A percentile compares a stretch with the other conserved stretches of the same genome.
These are phyloP conservation scores for Cirrhinus mrigala DNA, from an alignment of 2,797 vertebrate genomes.

Conservation along the genomic window DNA sequence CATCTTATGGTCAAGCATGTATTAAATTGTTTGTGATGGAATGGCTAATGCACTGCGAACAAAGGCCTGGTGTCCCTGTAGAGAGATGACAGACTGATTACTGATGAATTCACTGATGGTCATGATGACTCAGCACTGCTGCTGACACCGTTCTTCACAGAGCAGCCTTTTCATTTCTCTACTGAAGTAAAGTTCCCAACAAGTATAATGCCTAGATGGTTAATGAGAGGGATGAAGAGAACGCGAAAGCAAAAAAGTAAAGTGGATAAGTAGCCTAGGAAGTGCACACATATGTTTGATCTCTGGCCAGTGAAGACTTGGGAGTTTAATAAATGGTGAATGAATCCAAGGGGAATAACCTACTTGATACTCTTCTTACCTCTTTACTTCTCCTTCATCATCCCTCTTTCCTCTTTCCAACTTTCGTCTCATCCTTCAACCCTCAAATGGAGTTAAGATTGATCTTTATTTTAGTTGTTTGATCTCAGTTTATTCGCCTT, in stretches of 20 bases:
- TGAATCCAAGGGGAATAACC: constrained; percentile 67
- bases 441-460: constrained; percentile 70
- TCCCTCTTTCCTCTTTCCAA: constrained; percentile 42
- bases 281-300: constrained; percentile 68
- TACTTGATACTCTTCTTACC: constrained; percentile 33
- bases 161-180: constrained; percentile 10
- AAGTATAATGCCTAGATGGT: background rate
- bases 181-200: constrained; percentile 11
- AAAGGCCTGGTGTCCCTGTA: constrained; percentile 26
- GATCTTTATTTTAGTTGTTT: constrained; percentile 68
- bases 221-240: background rate
- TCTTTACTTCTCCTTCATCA: constrained; percentile 41
- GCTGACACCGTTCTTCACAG: background rate
- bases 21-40: constrained; percentile 58
- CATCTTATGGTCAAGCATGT: constrained; percentile 54
- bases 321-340: constrained; percentile 70
- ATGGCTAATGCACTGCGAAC: constrained; percentile 58
- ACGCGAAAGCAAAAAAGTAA: constrained; percentile 47
- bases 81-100: background rate
- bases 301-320: constrained; percentile 62
- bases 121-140: constrained; percentile 13
- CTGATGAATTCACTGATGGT: background rate
- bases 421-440: constrained; percentile 2
- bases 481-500: constrained; percentile 66
- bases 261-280: constrained; percentile 49